Evolutionary conservation across 2,113 vertebrate genomes (phyloP), one percentile per base, ranked within the genome.

Genomic region (Tenrec ecaudatus): DNA sequence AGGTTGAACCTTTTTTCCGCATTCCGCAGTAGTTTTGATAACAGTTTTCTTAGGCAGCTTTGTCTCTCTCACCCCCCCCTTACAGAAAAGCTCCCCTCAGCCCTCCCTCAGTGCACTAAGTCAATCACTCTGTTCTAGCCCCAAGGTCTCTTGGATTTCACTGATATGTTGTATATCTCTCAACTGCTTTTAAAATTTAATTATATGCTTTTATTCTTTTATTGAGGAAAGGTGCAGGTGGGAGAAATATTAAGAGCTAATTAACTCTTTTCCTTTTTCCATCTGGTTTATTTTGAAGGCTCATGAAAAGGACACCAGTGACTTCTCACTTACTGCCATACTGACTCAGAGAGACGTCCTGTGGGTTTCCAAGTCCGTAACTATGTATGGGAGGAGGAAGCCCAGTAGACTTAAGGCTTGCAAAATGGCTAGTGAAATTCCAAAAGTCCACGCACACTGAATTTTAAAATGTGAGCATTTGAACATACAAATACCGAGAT

Each of bases 181-280:
- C 77, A 58, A 40, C 4, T 77, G 47, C 66, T 92, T 96, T 94
- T 88, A 93, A 92, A 95, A 38, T 90, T 89, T 86, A 94, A 95
- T 71, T 60, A 93, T 12, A 38, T 47, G 16, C 57, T 78, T 95
- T 92, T 91, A 95, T 89, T 88, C 73, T 82, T 92, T 93, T 91
- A 83, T 92, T 77, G 82, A 77, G 71, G 31, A 90, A 82, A 92
- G 85, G 68, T 71, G 17, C 16, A 53, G 47, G 71, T 62, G 90
- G n/a, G 58, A 91, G 66, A 53, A 31, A 33, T 89, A 90, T 83
- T 83, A 53, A 53, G 47, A 53, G 88, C 78, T 82, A 80, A 71
- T 79, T 83, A 95, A 90, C 79, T 71, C 57, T 77, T 96, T 96
- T 94, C 27, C 57, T 11, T 92, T 94, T 79, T 68, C 93, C 88